phyloP scores from a whole-genome alignment of 2,888 invertebrate species.

The Iselma pallidipennis region DNA sequence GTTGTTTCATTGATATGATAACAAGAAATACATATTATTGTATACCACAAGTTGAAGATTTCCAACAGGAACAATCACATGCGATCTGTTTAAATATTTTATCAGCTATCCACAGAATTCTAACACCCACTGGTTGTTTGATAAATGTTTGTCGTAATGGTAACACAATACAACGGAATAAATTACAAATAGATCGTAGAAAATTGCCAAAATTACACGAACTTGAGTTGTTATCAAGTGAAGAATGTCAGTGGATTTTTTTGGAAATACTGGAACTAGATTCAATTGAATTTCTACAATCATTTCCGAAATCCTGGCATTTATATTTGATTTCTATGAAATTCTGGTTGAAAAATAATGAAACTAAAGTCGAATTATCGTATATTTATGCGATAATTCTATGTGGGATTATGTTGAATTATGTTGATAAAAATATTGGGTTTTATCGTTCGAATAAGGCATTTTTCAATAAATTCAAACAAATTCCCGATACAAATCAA shows the following conservation, averaged over 20 bases:
- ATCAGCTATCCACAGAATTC: conserved; percentile 60
- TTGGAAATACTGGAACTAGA: conserved; percentile 58
- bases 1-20: conserved; percentile 70
- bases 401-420: conserved; percentile 62
- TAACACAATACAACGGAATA: neutral
- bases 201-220: conserved; percentile 49
- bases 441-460: conserved; percentile 55
- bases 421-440: conserved; percentile 63
- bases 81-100: conserved; percentile 65
- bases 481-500: neutral
- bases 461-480: conserved; percentile 40
- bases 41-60: conserved; percentile 74
- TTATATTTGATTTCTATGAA: conserved; percentile 62
- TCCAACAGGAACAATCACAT: conserved; percentile 63
- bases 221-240: conserved; percentile 34
- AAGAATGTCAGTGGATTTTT: conserved; percentile 47
- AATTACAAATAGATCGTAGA: neutral
- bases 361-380: conserved; percentile 51
- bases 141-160: conserved; percentile 30
- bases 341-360: conserved; percentile 62
- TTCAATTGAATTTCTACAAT: conserved; percentile 46
- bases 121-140: conserved; percentile 37
- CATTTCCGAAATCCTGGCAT: conserved; percentile 63
- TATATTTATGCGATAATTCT: conserved; percentile 64
- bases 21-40: conserved; percentile 68